Percentiles rank a stretch among this genome's conserved stretches.
These are phyloP conservation scores for Sceloporus tristichus DNA, from an alignment of 2,113 vertebrate genomes.

Conservation along the genomic window DNA sequence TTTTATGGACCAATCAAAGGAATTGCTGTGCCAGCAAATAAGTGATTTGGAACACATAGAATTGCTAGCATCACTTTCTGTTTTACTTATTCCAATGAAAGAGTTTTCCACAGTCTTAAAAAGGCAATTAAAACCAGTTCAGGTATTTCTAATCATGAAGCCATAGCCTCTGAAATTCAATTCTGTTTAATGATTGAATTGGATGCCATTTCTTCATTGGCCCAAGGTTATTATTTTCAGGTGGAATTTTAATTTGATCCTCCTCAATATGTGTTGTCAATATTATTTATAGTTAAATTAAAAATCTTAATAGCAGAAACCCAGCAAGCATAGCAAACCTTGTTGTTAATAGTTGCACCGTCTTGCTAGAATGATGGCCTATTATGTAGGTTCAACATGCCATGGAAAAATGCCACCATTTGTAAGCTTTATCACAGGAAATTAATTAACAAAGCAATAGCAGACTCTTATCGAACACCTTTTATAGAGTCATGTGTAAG, in stretches of 20 bases:
- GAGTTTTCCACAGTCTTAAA: conserved; percentile 15
- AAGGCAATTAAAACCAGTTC: conserved; percentile 48
- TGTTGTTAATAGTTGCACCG: conserved; percentile 44
- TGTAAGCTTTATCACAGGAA: conserved; percentile 58
- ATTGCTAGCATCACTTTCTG: neutral
- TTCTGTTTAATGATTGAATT: conserved; percentile 50
- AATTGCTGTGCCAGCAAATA: conserved; percentile 1
- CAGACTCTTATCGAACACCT: conserved; percentile 42
- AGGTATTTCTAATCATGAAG: conserved; percentile 48
- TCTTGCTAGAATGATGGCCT: conserved; percentile 46
- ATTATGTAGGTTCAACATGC: conserved; percentile 46
- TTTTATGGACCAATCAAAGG: conserved; percentile 11
- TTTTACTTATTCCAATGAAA: conserved; percentile 41
- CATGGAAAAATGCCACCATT: conserved; percentile 54
- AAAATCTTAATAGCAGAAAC: conserved; percentile 60
- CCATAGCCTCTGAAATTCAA: conserved; percentile 36
- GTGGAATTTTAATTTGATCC: conserved; percentile 47
- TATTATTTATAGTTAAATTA: conserved; percentile 66
- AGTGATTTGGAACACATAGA: conserved; percentile 27
- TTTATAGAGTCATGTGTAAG: conserved; percentile 39
- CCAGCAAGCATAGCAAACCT: conserved; percentile 56
- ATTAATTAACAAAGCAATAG: conserved; percentile 63
- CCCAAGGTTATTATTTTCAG: conserved; percentile 38
- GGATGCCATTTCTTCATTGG: conserved; percentile 36
- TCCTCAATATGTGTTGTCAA: conserved; percentile 48